These are phyloP conservation scores for Melanostoma scalare DNA, from an alignment of 2,888 invertebrate genomes.

Conservation along the genomic window DNA sequence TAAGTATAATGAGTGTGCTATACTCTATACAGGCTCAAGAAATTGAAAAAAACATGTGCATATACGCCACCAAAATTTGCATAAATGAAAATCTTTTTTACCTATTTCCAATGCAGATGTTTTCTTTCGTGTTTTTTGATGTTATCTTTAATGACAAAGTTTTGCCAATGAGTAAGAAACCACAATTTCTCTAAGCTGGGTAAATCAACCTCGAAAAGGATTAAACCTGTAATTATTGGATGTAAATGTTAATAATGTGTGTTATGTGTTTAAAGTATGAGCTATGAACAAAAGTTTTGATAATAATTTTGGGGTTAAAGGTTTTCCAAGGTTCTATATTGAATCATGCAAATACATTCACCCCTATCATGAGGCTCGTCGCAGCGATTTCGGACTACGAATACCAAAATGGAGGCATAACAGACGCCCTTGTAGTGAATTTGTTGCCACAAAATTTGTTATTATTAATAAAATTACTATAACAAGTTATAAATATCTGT, in stretches of 20 bases:
- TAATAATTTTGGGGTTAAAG: background rate
- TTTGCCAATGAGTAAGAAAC: conserved; percentile 27
- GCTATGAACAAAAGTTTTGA: background rate
- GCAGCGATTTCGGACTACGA: no score
- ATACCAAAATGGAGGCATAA: no score
- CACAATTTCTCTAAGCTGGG: conserved; percentile 27
- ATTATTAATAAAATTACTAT: no score
- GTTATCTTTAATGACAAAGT: background rate
- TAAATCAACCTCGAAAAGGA: conserved; percentile 21
- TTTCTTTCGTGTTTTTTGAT: background rate
- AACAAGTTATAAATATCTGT: no score
- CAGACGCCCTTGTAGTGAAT: no score
- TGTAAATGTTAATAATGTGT: conserved; percentile 34
- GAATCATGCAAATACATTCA: no score
- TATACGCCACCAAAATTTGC: conserved; percentile 19
- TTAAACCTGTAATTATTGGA: conserved; percentile 58
- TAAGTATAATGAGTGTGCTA: conserved; percentile 18
- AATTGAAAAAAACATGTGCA: conserved; percentile 13
- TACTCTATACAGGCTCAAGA: conserved; percentile 26
- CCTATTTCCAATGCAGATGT: conserved; percentile 14
- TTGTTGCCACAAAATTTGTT: no score
- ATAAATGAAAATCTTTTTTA: conserved; percentile 8
- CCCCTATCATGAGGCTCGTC: no score
- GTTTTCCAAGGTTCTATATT: background rate
- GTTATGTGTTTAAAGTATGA: background rate